Evolutionary conservation across 2,797 vertebrate genomes (phyloP), one percentile per base, ranked within the genome.

Genomic region (Carapus acus): DNA sequence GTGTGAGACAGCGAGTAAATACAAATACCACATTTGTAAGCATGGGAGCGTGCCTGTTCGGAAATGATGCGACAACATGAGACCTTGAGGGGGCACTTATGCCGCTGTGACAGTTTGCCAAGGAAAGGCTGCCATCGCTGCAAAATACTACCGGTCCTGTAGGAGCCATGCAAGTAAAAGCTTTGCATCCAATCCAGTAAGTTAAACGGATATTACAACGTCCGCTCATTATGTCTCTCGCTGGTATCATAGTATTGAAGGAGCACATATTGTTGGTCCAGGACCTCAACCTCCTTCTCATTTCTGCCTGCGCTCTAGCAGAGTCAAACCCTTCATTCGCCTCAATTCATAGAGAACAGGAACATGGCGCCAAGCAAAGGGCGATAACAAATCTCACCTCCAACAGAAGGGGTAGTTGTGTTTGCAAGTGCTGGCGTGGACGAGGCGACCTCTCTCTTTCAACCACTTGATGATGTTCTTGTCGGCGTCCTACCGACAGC

Each of bases 331-430:
- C n/a, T n/a, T n/a, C n/a, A n/a, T n/a, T n/a, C n/a, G n/a, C n/a
- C n/a, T n/a, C n/a, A n/a, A n/a, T n/a, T n/a, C n/a, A n/a, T n/a
- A n/a, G n/a, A n/a, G n/a, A n/a, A n/a, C n/a, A n/a, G n/a, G n/a
- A n/a, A n/a, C n/a, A n/a, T n/a, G n/a, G n/a, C n/a, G n/a, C n/a
- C n/a, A n/a, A n/a, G n/a, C n/a, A n/a, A n/a, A n/a, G n/a, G n/a
- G n/a, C n/a, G n/a, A n/a, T n/a, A n/a, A 33, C 31, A 33, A 11
- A 44, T 60, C 86, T 89, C 74, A 98, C 95, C 96, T 96, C 96
- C 96, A 99, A 84, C 96, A 99, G 87, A 98, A 99, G 12, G 96
- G 95, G 69, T 98, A 98, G 82, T 53, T 98, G 74, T 99, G 96
- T 65, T 92, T 97, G 71, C 86, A 92, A 4, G 67, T 83, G 65